Base-by-base conservation (phyloP, 2,113 vertebrate genomes). In the Rissa tridactyla region DNA sequence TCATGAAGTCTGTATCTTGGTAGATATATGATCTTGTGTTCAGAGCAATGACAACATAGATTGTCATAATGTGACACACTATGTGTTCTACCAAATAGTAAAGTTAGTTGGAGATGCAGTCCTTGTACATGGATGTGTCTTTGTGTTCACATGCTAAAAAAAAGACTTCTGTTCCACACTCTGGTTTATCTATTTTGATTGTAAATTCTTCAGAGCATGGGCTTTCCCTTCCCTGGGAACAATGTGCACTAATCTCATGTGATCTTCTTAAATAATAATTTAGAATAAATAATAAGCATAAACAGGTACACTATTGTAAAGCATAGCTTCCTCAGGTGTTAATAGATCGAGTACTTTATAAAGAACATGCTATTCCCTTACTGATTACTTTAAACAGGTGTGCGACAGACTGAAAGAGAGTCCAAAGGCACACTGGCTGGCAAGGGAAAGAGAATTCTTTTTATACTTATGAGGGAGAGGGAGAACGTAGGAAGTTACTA, bases 41-140 rank as follows among this genome's bases (percentile, higher is more conserved):
- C 40, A 77, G 42, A 62, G 6, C 18, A 68, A 25, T 25, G 70
- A 32, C 5, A 12, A 25, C 29, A 69, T 18, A 72, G 20, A 55
- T 7, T 46, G 32, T 21, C 36, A 64, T 15, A 61, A 23, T 1
- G 11, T 38, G 40, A 32, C 16, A 72, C 52, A 11, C 3, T 20
- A 10, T 25, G 30, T 44, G 11, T 10, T 77, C 13, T 23, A 61
- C 27, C 32, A 26, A 66, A 27, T 5, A 47, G 38, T 19, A 76
- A 71, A 42, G 61, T 25, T 34, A 52, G 9, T 22, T 69, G 30
- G 46, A 57, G 18, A 36, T 73, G 42, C 20, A 25, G 52, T 57
- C 11, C 15, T 65, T 0, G 0, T 19, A 32, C 0, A 0, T 42
- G 27, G 23, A 51, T 44, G 9, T n/a, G 46, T 18, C 42, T 69